A percentile compares a stretch with the other conserved stretches of the same genome.
Evolutionary conservation across 2,797 vertebrate species (phyloP).

Genomic region (Yasuhikotakia modesta): DNA sequence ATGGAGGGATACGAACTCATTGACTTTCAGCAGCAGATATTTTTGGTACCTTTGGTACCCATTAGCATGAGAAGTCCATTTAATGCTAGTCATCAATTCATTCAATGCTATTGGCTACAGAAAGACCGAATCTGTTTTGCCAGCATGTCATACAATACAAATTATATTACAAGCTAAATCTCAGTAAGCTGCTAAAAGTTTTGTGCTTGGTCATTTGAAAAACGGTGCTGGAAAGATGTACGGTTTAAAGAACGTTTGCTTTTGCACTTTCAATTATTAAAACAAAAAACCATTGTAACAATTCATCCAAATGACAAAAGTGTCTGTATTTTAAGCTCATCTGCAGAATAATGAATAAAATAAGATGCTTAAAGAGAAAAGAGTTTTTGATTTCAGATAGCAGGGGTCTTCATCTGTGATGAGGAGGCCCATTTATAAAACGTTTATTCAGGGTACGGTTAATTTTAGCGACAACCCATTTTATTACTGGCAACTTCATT

Average conservation of each 20-base stretch:
- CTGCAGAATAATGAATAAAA: background rate
- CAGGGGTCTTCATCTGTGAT: too few species aligned
- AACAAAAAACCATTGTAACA: background rate
- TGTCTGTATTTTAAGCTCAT: background rate
- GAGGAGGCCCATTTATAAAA: too few species aligned
- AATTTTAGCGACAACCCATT: background rate
- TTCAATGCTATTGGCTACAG: background rate
- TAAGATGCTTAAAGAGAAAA: background rate
- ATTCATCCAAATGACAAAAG: background rate
- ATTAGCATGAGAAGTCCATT: slow-evolving; percentile 16
- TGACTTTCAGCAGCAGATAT: background rate
- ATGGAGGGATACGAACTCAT: background rate
- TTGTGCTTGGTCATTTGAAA: slow-evolving; percentile 2
- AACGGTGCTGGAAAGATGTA: background rate
- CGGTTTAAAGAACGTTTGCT: background rate
- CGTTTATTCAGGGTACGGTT: background rate
- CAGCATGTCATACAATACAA: background rate
- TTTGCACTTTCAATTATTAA: slow-evolving; percentile 5
- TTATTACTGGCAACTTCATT: slow-evolving; percentile 13
- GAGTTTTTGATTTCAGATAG: background rate
- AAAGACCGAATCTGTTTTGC: background rate
- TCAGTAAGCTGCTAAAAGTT: background rate
- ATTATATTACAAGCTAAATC: background rate
- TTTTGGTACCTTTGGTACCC: background rate
- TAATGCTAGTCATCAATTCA: background rate